Evolutionary conservation across 2,797 vertebrate species (phyloP), one percentile per base, ranked within the genome.

Genomic region (Cyclopterus lumpus): DNA sequence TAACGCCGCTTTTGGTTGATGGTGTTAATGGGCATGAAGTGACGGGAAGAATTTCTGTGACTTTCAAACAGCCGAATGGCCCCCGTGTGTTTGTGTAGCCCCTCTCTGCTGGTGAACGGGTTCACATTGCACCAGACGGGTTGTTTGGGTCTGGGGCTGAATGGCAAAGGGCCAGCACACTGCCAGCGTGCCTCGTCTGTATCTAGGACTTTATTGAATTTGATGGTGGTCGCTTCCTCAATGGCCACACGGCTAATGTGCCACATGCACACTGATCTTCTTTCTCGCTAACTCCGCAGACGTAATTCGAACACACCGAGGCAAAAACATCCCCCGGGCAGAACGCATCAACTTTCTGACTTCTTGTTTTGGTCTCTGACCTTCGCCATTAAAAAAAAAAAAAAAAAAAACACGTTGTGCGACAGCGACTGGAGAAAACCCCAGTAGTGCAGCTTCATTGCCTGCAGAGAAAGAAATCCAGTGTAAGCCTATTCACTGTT

Each of bases 191-290:
- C 64, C 74, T 83, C 67, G 78, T 75, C 69, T 75, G 53, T 63
- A 74, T 84, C 60, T 55, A 72, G 59, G 61, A 67, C 67, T 62
- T 73, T 46, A 85, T 73, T 81, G 38, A 79, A 36, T 80, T 68
- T 76, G 74, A 75, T 80, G 57, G 61, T 18, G 30, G 59, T 81
- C 62, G 46, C 36, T 84, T 73, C 40, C 71, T 71, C 44, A 57
- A 12, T 73, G 34, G 51, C 59, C 36, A 60, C 61, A 51, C 67
- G 42, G 70, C 58, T 62, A 57, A 64, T 55, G 58, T 46, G 34
- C 58, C 42, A 6, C 38, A 32, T 26, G 68, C 48, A 51, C 61
- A 51, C 58, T 24, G 59, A 78, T 71, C 60, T 30, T 73, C 73
- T 61, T 48, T 64, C 59, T 72, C 16, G 26, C n/a, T 40, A 42